These are phyloP conservation scores for Leptestheria dahalacensis DNA, from an alignment of 1,140 invertebrate genomes.

Conservation along the genomic window DNA sequence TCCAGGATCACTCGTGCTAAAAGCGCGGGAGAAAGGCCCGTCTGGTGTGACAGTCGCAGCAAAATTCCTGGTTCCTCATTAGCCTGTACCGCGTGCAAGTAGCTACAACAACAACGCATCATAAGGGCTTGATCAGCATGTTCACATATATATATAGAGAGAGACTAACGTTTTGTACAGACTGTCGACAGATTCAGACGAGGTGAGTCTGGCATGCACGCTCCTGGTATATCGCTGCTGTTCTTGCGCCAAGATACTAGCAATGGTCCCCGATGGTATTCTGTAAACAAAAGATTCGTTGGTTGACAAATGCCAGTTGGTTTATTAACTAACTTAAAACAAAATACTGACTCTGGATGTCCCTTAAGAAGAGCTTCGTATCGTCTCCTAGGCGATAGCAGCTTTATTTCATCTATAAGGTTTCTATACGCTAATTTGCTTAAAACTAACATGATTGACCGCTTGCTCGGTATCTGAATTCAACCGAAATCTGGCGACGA, in stretches of 20 bases:
- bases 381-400: background rate
- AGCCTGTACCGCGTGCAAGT: constrained; percentile 18
- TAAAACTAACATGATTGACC: background rate
- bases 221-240: constrained; percentile 28
- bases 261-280: constrained; percentile 22
- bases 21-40: constrained; percentile 41
- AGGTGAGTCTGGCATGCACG: constrained; percentile 25
- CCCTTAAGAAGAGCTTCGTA: background rate
- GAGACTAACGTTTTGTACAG: constrained; percentile 24
- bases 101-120: constrained; percentile 22
- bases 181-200: constrained; percentile 19
- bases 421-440: background rate
- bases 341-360: background rate
- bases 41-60: constrained; percentile 36
- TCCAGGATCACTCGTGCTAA: constrained; percentile 48
- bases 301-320: background rate
- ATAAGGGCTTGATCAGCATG: too few relatives aligned
- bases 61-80: constrained; percentile 28
- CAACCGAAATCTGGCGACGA: too few relatives aligned
- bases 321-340: background rate
- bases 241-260: constrained; percentile 29
- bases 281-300: constrained; percentile 10
- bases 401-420: background rate
- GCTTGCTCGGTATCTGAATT: background rate
- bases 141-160: too few relatives aligned